Evolutionary conservation across 2,797 vertebrate genomes (phyloP), one percentile per base, ranked within the genome.

Genomic region (Adrianichthys oophorus): DNA sequence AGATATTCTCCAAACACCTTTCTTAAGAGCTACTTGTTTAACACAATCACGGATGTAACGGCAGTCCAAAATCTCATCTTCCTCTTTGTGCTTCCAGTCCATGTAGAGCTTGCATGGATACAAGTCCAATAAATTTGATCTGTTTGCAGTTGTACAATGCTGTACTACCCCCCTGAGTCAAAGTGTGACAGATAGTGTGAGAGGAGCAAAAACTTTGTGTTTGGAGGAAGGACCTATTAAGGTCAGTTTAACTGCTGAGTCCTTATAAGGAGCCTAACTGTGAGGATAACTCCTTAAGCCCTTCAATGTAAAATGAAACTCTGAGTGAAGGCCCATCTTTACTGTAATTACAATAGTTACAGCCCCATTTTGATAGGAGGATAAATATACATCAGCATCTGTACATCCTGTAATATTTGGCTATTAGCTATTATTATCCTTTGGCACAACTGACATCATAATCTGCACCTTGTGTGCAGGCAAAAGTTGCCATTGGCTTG

Each of bases 81-180:
- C 75, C 53, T 32, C 62, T 65, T 72, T 80, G 73, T 75, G 69
- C 75, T 78, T 74, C 65, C 62, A 76, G 61, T 66, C 61, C 56
- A 56, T 50, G 45, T 54, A 24, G 55, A 72, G 68, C 44, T 68
- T 65, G 47, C 52, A 47, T 54, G 64, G 74, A 81, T 64, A 65
- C 16, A 12, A 86, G 56, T 59, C 53, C 19, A 56, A 56, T 4
- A 24, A 15, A 1, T 66, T 50, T 71, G 71, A 82, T 82, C 65
- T 87, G 66, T 83, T 83, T 76, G 73, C 68, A 69, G 73, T 85
- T 75, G 72, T 76, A 67, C 67, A 80, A 70, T 37, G 23, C 87
- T 91, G 89, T 86, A 89, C 70, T 72, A 57, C 65, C 56, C 70
- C 7, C 4, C 43, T 62, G 76, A 81, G 76, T 83, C 48, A 76